Base-by-base conservation (phyloP, 2,797 vertebrate species). In the Melanotaenia parkinsoni region DNA sequence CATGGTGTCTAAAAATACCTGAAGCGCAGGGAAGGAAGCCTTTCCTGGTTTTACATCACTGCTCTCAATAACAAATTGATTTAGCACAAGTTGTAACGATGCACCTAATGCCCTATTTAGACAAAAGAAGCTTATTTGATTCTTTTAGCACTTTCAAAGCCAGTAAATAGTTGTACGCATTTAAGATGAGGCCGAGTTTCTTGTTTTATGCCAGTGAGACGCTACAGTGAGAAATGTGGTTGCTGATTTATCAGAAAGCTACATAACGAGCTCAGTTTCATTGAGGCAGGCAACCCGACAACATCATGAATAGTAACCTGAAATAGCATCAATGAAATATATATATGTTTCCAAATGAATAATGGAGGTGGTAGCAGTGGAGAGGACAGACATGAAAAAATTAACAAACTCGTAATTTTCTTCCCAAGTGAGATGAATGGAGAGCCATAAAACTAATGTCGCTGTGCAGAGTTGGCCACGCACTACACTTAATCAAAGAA, bases 241-340 rank as follows among this genome's bases (percentile, higher is more conserved):
- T 73, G 70, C 56, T 78, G 69, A 81, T 83, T 77, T 10, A 75
- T 75, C 65, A 61, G 45, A 18, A 81, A 77, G 77, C 58, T 1
- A 47, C 54, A 91, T 78, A 83, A 89, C 84, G 77, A 89, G 77
- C 77, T 86, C 70, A 74, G 38, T 60, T 76, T 83, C 69, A 58
- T 72, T 71, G 70, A 51, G 60, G 78, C 20, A 57, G 75, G 78
- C 67, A 50, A 58, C 62, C 59, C 0, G 5, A 71, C 62, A 58
- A 66, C 82, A 68, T 78, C 75, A 82, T 72, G 71, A 83, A 77
- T 65, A 64, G 73, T 32, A 77, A 81, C 83, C 86, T 80, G 77
- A 88, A 86, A 89, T 85, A 88, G 85, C 30, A 67, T 77, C 76
- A 71, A 83, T 87, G 77, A 84, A 91, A 90, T 86, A 90, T 86